A percentile compares a stretch with the other conserved stretches of the same genome.
Conservation (phyloP, 1,140 invertebrate genomes). For the Neoseiulus cucumeris region DNA sequence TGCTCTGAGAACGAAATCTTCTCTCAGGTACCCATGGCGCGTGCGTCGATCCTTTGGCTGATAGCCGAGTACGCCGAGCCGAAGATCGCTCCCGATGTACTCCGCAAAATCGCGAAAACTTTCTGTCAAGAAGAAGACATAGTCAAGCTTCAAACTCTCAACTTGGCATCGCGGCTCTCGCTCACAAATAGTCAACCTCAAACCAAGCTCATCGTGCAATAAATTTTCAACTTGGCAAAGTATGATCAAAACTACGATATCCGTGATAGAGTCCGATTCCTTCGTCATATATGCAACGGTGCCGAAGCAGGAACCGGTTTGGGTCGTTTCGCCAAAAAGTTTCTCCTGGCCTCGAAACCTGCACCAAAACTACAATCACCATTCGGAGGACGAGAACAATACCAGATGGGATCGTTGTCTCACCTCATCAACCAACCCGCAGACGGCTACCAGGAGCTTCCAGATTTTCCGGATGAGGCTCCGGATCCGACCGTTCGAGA, state of each 20-base stretch:
- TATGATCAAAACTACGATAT: conserved; percentile 98
- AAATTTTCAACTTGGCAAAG: conserved; percentile 84
- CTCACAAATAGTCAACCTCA: conserved; percentile 41
- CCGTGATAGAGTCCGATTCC: conserved; percentile 68
- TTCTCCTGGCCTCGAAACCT: conserved; percentile 79
- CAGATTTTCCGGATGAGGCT: conserved; percentile 53
- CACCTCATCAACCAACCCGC: conserved; percentile 74
- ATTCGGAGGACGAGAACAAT: conserved; percentile 52
- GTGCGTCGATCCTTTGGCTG: conserved; percentile 58
- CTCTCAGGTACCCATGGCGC: conserved; percentile 28
- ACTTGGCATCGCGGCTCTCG: conserved; percentile 80
- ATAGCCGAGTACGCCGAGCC: conserved; percentile 71
- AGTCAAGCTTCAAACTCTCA: conserved; percentile 88
- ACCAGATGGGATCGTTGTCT: conserved; percentile 81
- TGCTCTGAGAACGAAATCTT: too few species aligned
- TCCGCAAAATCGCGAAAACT: conserved; percentile 78
- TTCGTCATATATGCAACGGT: conserved; percentile 47
- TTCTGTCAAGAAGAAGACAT: conserved; percentile 81
- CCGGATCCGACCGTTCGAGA: conserved; percentile 57
- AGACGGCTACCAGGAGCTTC: conserved; percentile 66
- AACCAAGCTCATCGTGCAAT: conserved; percentile 67
- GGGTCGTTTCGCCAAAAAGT: conserved; percentile 44
- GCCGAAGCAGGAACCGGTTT: conserved; percentile 3
- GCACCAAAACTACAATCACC: conserved; percentile 56
- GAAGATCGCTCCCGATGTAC: conserved; percentile 69